phyloP scores from a whole-genome alignment of 2,797 vertebrate species.

The Carapus acus region DNA sequence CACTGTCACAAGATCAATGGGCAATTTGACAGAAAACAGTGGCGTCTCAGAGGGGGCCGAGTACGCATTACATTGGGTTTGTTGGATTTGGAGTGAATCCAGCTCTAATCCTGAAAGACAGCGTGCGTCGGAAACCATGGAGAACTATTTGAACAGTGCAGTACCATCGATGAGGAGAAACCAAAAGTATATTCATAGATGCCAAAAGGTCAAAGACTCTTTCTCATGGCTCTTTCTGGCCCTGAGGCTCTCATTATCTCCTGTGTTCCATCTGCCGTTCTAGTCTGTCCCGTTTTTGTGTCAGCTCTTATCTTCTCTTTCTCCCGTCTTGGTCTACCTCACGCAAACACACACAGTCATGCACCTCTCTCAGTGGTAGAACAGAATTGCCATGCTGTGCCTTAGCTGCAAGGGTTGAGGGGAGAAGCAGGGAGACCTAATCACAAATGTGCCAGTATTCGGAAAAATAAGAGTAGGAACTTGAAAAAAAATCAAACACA shows the following conservation, averaged over 20 bases:
- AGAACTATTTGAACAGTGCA: not conserved
- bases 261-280: constrained; percentile 5
- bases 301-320: constrained; percentile 2
- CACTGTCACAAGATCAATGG: constrained; percentile 25
- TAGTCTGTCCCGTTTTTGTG: constrained; percentile 10
- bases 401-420: too few species aligned
- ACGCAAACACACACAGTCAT: too few species aligned
- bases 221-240: constrained; percentile 7
- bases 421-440: too few species aligned
- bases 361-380: too few species aligned
- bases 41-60: not conserved
- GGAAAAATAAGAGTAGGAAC: too few species aligned
- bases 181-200: constrained; percentile 8
- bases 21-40: constrained; percentile 28
- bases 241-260: constrained; percentile 19
- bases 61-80: constrained; percentile 6
- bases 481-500: too few species aligned
- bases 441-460: too few species aligned
- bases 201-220: constrained; percentile 15
- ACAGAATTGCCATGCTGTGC: too few species aligned
- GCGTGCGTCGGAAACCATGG: constrained; percentile 4
- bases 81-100: constrained; percentile 6
- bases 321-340: not conserved
- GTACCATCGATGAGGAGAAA: too few species aligned
- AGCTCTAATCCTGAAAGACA: constrained; percentile 1